phyloP scores from a whole-genome alignment of 2,888 invertebrate species.

The Proisotoma minuta region DNA sequence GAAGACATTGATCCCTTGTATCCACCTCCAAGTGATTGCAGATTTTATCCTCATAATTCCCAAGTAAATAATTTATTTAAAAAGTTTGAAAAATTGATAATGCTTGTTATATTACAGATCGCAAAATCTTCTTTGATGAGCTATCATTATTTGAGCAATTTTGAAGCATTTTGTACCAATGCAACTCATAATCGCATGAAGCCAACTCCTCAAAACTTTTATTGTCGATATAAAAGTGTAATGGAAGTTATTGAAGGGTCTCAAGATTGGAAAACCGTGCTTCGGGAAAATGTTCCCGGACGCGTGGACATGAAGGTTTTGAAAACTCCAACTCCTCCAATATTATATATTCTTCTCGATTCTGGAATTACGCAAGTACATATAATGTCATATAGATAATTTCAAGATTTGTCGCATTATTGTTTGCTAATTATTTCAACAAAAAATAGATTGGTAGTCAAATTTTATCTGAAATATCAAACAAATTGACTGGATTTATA shows the following conservation, averaged over 20 bases:
- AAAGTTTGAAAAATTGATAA: neutral
- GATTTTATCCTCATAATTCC: conserved; percentile 25
- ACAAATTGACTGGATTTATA: neutral
- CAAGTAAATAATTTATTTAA: conserved; percentile 1
- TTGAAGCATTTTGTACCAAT: conserved; percentile 30
- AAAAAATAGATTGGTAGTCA: too few species aligned
- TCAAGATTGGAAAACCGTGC: conserved; percentile 22
- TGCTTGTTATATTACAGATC: conserved; percentile 9
- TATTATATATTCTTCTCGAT: conserved; percentile 32
- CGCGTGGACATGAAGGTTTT: conserved; percentile 11
- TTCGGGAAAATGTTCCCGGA: neutral
- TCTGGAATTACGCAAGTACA: conserved; percentile 27
- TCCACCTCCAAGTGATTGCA: conserved; percentile 22
- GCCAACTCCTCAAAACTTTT: conserved; percentile 37
- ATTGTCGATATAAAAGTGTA: conserved; percentile 31
- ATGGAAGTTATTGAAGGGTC: conserved; percentile 33
- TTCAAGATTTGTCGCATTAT: too few species aligned
- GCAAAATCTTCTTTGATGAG: conserved; percentile 33
- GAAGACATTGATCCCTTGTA: conserved; percentile 13
- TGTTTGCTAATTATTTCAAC: too few species aligned
- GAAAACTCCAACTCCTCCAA: conserved; percentile 18
- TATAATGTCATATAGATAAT: neutral
- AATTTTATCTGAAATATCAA: conserved; percentile 1
- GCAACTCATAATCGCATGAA: conserved; percentile 25
- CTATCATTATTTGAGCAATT: conserved; percentile 25